Base-by-base conservation (phyloP, 2,113 vertebrate species). In the Hippocampus zosterae region DNA sequence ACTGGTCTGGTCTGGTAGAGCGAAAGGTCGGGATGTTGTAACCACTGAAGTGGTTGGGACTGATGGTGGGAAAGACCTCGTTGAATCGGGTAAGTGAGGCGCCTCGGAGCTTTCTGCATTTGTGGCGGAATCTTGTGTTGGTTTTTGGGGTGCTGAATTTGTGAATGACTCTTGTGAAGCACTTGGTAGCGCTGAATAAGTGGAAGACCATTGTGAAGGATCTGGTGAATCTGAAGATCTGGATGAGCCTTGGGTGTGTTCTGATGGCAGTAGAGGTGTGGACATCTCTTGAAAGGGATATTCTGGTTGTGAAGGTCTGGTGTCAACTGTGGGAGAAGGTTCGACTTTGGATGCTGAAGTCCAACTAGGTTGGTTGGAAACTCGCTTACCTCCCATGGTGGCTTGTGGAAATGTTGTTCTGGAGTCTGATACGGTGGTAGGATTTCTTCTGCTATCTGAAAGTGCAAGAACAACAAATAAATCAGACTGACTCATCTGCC, bases 371-470 rank as follows among this genome's bases (percentile, higher is more conserved):
- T 69, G 61, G n/a, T 8, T 55, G 50, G 72, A 71, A 55, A 65
- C 8, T 1, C 11, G 0, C 2, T 73, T 37, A 0, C 3, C 59
- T 56, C n/a, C 57, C 50, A 61, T 2, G 42, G 79, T 72, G 29
- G 75, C 18, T 55, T 76, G 27, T 77, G 73, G 62, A 2, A 37
- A 21, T 25, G 64, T 29, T 42, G 78, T 53, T 41, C 23, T 65
- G 50, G 72, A 2, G 8, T 66, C 19, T 0, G 68, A 18, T n/a
- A 60, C 37, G 18, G 5, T 53, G 13, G 56, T 25, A 0, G 37
- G 0, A 69, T 82, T 37, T 37, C 33, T 37, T 37, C 33, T 16
- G 10, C n/a, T 21, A 65, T 69, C 82, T 86, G 56, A 41, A 72
- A 29, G 23, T n/a, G 18, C 23, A 69, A 1, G 55, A 68, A 56